phyloP scores from a whole-genome alignment of 53 echinoderm and acorn worm genomes.

The Glandiceps talaboti region DNA sequence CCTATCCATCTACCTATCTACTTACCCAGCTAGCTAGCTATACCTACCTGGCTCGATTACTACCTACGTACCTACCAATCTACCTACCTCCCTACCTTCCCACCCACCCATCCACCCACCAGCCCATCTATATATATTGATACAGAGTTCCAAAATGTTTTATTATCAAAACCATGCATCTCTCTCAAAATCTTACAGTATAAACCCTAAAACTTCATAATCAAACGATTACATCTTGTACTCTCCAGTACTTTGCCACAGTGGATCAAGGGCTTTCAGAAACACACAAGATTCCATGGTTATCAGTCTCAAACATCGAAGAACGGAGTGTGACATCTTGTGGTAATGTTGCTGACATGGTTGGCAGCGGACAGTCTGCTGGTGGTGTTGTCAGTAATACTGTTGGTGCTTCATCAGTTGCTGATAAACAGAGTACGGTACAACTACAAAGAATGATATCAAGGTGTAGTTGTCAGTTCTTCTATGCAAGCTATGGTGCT shows the following conservation, averaged over 20 bases:
- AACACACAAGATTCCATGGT: conserved; percentile 64
- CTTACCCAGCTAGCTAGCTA: too few species aligned
- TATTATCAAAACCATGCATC: too few species aligned
- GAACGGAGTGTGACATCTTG: conserved; percentile 27
- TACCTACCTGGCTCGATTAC: too few species aligned
- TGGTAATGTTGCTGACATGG: conserved; percentile 68
- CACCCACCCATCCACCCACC: too few species aligned
- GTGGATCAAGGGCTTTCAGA: conserved; percentile 33
- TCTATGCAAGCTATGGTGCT: conserved; percentile 68
- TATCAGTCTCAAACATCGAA: conserved; percentile 76
- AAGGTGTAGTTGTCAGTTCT: conserved; percentile 78
- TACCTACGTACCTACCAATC: too few species aligned
- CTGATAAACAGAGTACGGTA: conserved; percentile 50
- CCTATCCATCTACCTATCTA: too few species aligned
- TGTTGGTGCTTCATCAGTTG: conserved; percentile 62
- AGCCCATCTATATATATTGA: too few species aligned
- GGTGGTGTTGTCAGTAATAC: conserved; percentile 97
- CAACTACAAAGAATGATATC: conserved; percentile 89
- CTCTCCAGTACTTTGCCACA: conserved; percentile 84
- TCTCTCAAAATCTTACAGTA: too few species aligned
- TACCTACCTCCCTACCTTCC: too few species aligned
- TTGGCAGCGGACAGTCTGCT: conserved; percentile 95
- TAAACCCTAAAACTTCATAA: too few species aligned
- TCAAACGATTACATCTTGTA: too few species aligned
- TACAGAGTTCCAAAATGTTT: too few species aligned